Evolutionary conservation across 2,888 invertebrate species (phyloP).

Genomic region (Thelaira solivaga): DNA sequence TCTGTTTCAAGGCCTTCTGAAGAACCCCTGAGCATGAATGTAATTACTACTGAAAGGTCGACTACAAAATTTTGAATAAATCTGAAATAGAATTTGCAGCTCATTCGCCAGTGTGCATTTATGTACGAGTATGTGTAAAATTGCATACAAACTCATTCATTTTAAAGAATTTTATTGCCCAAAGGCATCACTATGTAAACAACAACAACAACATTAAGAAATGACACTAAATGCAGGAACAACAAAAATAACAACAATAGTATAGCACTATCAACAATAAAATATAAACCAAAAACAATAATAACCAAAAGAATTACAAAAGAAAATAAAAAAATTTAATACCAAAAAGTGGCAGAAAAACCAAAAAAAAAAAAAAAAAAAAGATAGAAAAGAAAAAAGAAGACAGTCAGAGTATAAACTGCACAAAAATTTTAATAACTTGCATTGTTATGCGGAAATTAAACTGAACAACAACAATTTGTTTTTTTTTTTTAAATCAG

Average conservation of each 20-base stretch:
- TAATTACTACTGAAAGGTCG: too few species aligned
- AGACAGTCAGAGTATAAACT: conserved; percentile 48
- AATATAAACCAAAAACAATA: conserved; percentile 50
- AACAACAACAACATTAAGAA: conserved; percentile 40
- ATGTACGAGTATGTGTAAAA: not conserved
- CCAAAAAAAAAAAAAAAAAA: conserved; percentile 2
- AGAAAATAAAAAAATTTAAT: conserved; percentile 50
- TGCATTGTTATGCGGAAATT: conserved; percentile 62
- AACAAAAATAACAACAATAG: too few species aligned
- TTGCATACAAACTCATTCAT: conserved; percentile 43
- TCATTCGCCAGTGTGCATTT: conserved; percentile 1
- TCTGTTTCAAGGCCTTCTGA: too few species aligned
- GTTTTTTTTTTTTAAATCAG: too few species aligned
- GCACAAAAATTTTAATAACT: conserved; percentile 63
- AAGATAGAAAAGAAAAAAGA: not conserved
- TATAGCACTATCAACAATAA: too few species aligned
- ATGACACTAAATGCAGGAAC: conserved; percentile 17
- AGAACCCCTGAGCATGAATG: too few species aligned
- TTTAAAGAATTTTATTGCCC: conserved; percentile 56
- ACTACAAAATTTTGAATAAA: too few species aligned
- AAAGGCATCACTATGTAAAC: conserved; percentile 46
- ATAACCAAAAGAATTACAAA: conserved; percentile 49
- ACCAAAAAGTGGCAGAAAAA: not conserved
- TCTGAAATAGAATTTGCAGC: too few species aligned
- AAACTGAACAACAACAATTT: conserved; percentile 46